Percentiles rank a stretch among this genome's conserved stretches.
Conservation (phyloP, 2,888 invertebrate genomes). For the Agriopis marginaria region DNA sequence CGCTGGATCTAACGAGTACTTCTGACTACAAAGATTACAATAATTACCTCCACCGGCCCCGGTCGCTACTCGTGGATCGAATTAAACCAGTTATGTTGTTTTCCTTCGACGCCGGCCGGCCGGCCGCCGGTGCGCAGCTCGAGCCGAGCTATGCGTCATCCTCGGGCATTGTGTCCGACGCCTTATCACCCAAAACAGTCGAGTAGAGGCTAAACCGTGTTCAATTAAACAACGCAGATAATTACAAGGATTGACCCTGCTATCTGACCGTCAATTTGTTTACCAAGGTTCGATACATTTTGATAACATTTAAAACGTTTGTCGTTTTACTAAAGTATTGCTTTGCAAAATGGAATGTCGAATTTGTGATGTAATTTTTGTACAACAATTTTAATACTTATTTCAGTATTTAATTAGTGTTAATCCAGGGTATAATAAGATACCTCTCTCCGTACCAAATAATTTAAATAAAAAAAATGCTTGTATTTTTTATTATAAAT, state of each 20-base stretch:
- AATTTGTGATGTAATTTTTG: not conserved
- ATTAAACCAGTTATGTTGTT: constrained; percentile 46
- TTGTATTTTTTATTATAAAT: no score
- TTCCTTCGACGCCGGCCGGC: constrained; percentile 44
- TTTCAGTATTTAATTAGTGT: no score
- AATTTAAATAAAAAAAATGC: no score
- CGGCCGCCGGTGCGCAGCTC: constrained; percentile 38
- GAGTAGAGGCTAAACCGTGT: constrained; percentile 45
- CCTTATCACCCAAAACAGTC: constrained; percentile 48
- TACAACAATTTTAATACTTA: not conserved
- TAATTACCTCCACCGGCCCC: constrained; percentile 53
- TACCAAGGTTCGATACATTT: constrained; percentile 55
- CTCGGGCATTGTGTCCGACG: constrained; percentile 37
- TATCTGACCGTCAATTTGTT: constrained; percentile 58
- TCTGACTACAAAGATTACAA: constrained; percentile 56
- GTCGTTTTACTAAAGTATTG: not conserved
- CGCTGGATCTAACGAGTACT: constrained; percentile 57
- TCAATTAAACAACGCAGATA: constrained; percentile 54
- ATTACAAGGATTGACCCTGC: constrained; percentile 57
- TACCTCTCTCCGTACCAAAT: no score
- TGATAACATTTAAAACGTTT: constrained; percentile 16
- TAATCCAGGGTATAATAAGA: no score
- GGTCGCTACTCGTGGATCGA: constrained; percentile 39
- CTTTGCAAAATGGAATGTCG: not conserved
- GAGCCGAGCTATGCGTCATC: constrained; percentile 46